phyloP scores from a whole-genome alignment of 2,113 vertebrate species.

The Taurulus bubalis region DNA sequence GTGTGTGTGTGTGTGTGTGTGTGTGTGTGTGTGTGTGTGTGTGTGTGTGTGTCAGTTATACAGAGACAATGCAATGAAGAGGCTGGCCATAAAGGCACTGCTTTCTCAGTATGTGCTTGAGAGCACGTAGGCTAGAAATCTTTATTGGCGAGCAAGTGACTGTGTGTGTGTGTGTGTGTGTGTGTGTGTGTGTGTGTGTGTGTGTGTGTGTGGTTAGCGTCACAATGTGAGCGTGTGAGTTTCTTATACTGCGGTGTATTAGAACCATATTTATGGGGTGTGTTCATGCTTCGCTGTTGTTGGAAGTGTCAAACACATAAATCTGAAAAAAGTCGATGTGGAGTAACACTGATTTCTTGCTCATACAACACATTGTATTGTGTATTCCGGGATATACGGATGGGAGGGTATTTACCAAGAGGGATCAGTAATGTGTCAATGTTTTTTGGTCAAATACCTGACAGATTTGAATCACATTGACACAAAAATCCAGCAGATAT shows the following conservation, averaged over 20 bases:
- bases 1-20: slow-evolving; percentile 60
- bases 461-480: neutral
- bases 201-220: slow-evolving; percentile 30
- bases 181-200: slow-evolving; percentile 3
- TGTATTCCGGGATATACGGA: neutral
- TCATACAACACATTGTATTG: neutral
- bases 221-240: slow-evolving; percentile 11
- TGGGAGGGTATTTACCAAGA: neutral
- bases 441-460: neutral
- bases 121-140: slow-evolving; percentile 77
- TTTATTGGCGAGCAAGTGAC: slow-evolving; percentile 46
- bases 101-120: slow-evolving; percentile 77
- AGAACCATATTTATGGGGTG: slow-evolving; percentile 25
- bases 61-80: slow-evolving; percentile 73
- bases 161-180: slow-evolving; percentile 31
- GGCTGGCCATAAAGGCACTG: slow-evolving; percentile 66
- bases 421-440: neutral
- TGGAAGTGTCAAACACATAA: neutral
- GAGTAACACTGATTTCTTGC: neutral
- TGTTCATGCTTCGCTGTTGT: slow-evolving; percentile 15
- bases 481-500: neutral
- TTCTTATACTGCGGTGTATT: neutral
- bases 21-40: slow-evolving; percentile 70
- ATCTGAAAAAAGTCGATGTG: neutral
- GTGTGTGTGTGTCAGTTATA: slow-evolving; percentile 69